Conservation (phyloP, 1,140 invertebrate species). For the Zaprionus gabonicus region DNA sequence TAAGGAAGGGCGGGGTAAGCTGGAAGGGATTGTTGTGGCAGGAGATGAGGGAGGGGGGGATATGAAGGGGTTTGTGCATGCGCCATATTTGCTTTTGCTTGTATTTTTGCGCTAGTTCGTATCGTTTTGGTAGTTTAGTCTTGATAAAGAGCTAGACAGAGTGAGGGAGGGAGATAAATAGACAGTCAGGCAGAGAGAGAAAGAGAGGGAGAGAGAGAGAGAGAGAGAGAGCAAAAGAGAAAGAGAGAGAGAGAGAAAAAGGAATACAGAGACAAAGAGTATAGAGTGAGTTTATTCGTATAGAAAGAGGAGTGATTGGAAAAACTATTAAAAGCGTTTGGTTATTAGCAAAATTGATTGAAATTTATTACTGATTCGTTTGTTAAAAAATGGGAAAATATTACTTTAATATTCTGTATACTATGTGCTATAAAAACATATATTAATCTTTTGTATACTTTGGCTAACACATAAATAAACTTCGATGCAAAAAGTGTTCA, state of each 20-base stretch:
- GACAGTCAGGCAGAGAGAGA: neutral
- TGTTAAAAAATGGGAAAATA: neutral
- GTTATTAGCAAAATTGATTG: neutral
- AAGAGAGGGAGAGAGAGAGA: too few relatives aligned
- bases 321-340: neutral
- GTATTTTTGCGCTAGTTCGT: conserved; percentile 19
- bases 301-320: neutral
- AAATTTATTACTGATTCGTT: neutral
- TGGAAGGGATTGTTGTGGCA: neutral
- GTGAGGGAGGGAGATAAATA: neutral
- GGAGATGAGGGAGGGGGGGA: neutral
- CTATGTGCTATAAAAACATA: neutral
- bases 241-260: too few relatives aligned
- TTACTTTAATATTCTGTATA: too few relatives aligned
- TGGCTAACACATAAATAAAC: too few relatives aligned
- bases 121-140: conserved; percentile 6
- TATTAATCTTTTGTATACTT: neutral
- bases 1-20: too few relatives aligned
- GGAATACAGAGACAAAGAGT: too few relatives aligned
- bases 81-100: conserved; percentile 36
- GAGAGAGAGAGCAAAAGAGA: neutral
- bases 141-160: neutral
- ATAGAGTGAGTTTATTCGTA: neutral
- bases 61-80: neutral
- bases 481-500: too few relatives aligned